Conservation (phyloP, 2,797 vertebrate species). For the Rhynchotus rufescens region DNA sequence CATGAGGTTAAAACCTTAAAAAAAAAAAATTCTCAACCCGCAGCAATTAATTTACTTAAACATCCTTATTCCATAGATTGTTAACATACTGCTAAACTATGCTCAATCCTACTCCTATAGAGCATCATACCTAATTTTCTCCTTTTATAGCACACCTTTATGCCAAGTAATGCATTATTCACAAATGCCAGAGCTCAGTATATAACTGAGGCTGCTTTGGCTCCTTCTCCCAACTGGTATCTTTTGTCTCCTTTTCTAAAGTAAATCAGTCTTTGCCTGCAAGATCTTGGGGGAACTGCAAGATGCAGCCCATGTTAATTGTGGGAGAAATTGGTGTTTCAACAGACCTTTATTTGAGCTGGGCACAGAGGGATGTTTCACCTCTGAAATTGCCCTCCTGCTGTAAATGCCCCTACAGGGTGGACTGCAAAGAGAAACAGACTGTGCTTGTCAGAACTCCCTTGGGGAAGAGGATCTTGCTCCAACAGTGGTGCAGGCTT, state of each 20-base stretch:
- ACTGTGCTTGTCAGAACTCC: not conserved
- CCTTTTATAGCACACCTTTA: not conserved
- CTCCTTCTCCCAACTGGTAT: not conserved
- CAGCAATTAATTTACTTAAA: not conserved
- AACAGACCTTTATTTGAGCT: not conserved
- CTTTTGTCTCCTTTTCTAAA: not conserved
- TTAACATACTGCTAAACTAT: not conserved
- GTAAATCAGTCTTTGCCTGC: not conserved
- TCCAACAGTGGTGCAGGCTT: not conserved
- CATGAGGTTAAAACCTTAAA: not conserved
- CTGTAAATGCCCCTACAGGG: accelerated
- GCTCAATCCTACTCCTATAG: not conserved
- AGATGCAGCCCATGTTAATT: not conserved
- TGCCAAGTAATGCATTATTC: not conserved
- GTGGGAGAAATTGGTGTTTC: not conserved
- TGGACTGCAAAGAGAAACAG: not conserved
- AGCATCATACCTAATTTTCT: not conserved
- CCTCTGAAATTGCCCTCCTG: not conserved
- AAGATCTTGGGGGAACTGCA: not conserved
- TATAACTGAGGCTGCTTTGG: not conserved
- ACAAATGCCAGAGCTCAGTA: not conserved
- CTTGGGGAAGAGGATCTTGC: not conserved
- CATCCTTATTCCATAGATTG: not conserved
- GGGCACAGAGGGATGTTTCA: not conserved
- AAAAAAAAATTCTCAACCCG: not conserved